A percentile compares a stretch with the other conserved stretches of the same genome.
phyloP scores from a whole-genome alignment of 2,797 vertebrate genomes.

The Octomys mimax region DNA sequence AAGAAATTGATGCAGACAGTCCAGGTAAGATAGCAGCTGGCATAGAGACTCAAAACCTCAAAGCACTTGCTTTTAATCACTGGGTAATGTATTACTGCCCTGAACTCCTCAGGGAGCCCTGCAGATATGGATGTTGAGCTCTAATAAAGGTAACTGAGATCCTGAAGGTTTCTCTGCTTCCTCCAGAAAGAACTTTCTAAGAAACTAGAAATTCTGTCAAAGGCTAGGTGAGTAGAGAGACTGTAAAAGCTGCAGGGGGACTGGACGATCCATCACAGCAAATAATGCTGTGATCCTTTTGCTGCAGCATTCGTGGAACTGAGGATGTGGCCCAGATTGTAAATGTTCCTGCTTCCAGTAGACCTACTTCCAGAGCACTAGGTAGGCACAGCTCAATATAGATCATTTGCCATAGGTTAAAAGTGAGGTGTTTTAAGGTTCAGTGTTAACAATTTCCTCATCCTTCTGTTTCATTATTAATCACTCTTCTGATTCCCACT shows the following conservation, averaged over 20 bases:
- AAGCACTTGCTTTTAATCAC: slow-evolving; percentile 2
- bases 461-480: slow-evolving; percentile 8
- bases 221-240: not conserved
- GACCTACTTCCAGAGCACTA: not conserved
- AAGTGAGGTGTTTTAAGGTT: not conserved
- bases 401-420: not conserved
- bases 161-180: not conserved
- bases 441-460: not conserved
- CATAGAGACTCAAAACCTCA: not conserved
- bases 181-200: not conserved
- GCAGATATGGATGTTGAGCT: not conserved
- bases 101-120: not conserved
- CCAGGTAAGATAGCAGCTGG: not conserved
- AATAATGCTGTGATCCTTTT: not conserved
- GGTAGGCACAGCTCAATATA: not conserved
- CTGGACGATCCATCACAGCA: too few relatives aligned
- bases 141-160: slow-evolving; percentile 4
- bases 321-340: not conserved
- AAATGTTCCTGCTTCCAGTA: not conserved
- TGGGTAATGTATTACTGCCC: not conserved
- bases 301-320: not conserved
- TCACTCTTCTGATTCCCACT: not conserved
- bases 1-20: not conserved
- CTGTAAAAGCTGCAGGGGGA: not conserved
- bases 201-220: not conserved